Evolutionary conservation across 2,888 invertebrate genomes (phyloP), one percentile per base, ranked within the genome.

Genomic region (Ferrisia virgata): DNA sequence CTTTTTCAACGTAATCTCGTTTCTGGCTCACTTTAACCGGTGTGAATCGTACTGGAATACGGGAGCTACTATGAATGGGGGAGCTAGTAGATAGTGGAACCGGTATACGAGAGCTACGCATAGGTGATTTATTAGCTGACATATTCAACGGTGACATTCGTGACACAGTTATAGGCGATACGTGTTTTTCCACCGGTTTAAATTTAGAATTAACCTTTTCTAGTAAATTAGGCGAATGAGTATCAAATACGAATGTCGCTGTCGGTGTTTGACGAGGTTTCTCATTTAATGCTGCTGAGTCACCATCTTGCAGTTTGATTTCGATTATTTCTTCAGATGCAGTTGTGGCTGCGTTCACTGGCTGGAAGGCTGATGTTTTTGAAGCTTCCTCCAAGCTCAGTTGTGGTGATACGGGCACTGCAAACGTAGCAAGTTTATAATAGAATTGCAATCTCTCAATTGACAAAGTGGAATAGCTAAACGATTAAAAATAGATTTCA

Each of bases 61-160:
- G 72, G 33, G 72, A 72, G 33, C n/a, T 36, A 13, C 28, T 4
- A 33, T n/a, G 13, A 33, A 72, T 33, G 72, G 72, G 72, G 33
- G 72, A 72, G 72, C 33, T 72, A 15, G 25, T 72, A 33, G 72
- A 72, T 72, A 72, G n/a, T 13, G 72, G 72, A 72, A 72, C 72
- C 36, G 72, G 72, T 72, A 72, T 72, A 72, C 72, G 72, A 18
- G 72, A 72, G 33, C 1, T 33, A 33, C 33, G 33, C 72, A 33
- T 72, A 5, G 72, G 72, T 72, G 72, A 72, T 25, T 72, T 72
- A 72, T 33, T 47, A n/a, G 18, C 4, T 9, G 18, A 33, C 33
- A 18, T 33, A n/a, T 33, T 72, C 33, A 25, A 8, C 33, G 72
- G 31, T 33, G 72, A 33, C 72, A 36, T n/a, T 72, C 72, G 72